Conservation (phyloP, 2,797 vertebrate species). For the Spheniscus humboldti region DNA sequence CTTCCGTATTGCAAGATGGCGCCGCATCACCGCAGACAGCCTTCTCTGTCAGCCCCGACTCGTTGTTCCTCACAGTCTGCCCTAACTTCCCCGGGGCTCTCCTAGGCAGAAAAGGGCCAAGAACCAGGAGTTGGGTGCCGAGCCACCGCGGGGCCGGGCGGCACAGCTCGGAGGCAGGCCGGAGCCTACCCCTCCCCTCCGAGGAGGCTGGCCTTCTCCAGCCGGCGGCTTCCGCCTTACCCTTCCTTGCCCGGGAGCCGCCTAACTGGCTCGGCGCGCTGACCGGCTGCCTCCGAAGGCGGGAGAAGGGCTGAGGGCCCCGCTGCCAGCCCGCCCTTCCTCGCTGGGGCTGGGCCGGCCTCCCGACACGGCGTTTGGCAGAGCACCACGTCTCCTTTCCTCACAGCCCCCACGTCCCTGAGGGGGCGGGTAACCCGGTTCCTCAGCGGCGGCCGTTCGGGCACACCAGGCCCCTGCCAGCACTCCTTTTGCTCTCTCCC, state of each 20-base stretch:
- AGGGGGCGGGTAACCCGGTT: rapidly evolving
- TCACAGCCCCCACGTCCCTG: rapidly evolving
- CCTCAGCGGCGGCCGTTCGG: too few species aligned
- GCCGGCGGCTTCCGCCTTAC: neutral
- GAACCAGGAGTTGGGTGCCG: rapidly evolving
- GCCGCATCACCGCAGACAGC: rapidly evolving
- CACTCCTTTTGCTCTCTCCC: rapidly evolving
- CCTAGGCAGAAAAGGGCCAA: too few species aligned
- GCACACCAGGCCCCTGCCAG: rapidly evolving
- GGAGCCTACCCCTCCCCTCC: neutral
- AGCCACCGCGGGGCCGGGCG: too few species aligned
- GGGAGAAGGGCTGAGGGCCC: neutral
- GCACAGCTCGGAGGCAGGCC: neutral
- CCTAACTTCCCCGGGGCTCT: neutral
- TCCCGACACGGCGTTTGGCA: rapidly evolving
- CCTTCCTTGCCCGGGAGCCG: neutral
- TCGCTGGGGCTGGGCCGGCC: neutral
- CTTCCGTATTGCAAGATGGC: constrained; percentile 41
- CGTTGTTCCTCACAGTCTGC: neutral
- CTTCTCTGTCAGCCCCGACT: rapidly evolving
- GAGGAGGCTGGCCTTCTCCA: too few species aligned
- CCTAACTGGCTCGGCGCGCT: neutral
- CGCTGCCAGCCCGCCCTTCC: neutral
- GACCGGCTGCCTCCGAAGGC: neutral
- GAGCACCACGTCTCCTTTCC: neutral